A percentile compares a stretch with the other conserved stretches of the same genome.
Evolutionary conservation across 2,888 invertebrate genomes (phyloP).

Genomic region (Cephonodes hylas): DNA sequence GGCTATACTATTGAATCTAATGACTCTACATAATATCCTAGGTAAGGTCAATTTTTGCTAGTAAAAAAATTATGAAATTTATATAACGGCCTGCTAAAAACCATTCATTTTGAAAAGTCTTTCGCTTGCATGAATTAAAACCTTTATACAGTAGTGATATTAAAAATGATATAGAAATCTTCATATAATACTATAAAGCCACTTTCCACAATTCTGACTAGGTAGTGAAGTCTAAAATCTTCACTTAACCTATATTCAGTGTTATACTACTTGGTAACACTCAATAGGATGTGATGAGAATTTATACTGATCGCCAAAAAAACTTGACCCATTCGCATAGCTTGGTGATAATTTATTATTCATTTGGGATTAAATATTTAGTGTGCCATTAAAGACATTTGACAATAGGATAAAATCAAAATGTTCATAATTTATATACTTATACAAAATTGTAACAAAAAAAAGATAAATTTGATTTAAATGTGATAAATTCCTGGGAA

Average conservation of each 20-base stretch:
- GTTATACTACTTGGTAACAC: conserved; percentile 23
- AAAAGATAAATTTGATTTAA: background rate
- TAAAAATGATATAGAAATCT: background rate
- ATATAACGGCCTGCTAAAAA: too few relatives aligned
- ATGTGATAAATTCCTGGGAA: background rate
- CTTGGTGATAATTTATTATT: too few relatives aligned
- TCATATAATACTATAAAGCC: background rate
- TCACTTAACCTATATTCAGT: conserved; percentile 10
- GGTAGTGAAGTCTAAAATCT: conserved; percentile 27
- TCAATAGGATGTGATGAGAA: conserved; percentile 15
- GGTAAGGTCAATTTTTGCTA: too few relatives aligned
- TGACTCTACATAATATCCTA: too few relatives aligned
- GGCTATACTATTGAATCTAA: background rate
- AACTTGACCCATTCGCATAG: background rate
- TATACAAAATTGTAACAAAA: too few relatives aligned
- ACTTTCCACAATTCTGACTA: background rate
- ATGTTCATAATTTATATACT: too few relatives aligned
- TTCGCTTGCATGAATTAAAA: background rate
- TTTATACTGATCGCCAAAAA: background rate
- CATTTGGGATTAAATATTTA: too few relatives aligned
- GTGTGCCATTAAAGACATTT: too few relatives aligned
- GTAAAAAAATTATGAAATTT: too few relatives aligned
- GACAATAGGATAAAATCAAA: too few relatives aligned
- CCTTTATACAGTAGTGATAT: background rate
- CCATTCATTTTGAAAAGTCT: too few relatives aligned